phyloP scores from a whole-genome alignment of 2,113 vertebrate species.

The Nibea albiflora region DNA sequence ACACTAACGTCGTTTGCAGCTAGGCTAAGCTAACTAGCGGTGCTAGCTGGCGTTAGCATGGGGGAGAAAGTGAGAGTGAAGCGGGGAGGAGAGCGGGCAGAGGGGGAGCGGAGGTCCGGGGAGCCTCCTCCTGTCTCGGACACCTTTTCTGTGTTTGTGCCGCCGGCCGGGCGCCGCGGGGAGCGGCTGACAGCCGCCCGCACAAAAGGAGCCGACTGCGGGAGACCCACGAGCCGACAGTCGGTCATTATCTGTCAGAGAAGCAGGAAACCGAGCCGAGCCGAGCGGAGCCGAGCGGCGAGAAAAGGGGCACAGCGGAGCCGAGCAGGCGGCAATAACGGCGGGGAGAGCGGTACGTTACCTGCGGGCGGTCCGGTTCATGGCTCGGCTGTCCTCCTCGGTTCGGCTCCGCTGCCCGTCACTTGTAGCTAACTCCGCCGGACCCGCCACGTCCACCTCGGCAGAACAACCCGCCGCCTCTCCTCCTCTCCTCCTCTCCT shows the following conservation, averaged over 20 bases:
- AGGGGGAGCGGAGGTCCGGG: constrained; percentile 27
- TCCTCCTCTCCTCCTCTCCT: constrained; percentile 74
- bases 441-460: constrained; percentile 87
- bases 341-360: constrained; percentile 53
- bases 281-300: background rate
- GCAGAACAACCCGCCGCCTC: constrained; percentile 77
- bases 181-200: constrained; percentile 45
- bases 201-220: constrained; percentile 44
- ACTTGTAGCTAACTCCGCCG: constrained; percentile 73
- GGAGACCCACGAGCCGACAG: background rate
- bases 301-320: background rate
- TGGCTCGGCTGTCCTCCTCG: constrained; percentile 67
- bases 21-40: constrained; percentile 53
- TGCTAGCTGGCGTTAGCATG: constrained; percentile 53
- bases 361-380: constrained; percentile 80
- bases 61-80: constrained; percentile 63
- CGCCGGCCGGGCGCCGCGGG: constrained; percentile 36
- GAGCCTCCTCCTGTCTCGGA: constrained; percentile 20
- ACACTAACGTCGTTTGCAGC: constrained; percentile 42
- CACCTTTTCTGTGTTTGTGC: constrained; percentile 6
- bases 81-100: constrained; percentile 46
- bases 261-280: constrained; percentile 22
- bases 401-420: constrained; percentile 67
- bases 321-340: background rate
- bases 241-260: constrained; percentile 32